Conservation (phyloP, 2,888 invertebrate species). For the Carabus problematicus region DNA sequence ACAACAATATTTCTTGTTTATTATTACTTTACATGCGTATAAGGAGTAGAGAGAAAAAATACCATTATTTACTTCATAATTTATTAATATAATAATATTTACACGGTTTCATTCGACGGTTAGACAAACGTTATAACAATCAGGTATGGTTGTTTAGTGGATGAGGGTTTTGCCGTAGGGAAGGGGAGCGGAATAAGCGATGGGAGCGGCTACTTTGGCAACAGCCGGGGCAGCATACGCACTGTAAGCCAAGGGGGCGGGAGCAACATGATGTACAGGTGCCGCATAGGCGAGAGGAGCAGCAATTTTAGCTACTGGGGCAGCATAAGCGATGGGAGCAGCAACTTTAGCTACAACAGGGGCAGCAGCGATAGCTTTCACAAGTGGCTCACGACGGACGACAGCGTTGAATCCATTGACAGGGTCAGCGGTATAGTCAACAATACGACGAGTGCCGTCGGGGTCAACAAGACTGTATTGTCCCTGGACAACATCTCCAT, state of each 20-base stretch:
- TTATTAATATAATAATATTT: slow-evolving; percentile 10
- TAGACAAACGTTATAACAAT: not conserved
- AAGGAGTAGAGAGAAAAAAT: not conserved
- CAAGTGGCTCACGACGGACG: slow-evolving; percentile 61
- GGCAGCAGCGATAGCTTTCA: slow-evolving; percentile 41
- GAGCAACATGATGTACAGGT: slow-evolving; percentile 48
- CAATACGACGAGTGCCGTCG: slow-evolving; percentile 64
- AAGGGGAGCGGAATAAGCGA: slow-evolving; percentile 40
- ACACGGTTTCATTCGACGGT: slow-evolving; percentile 10
- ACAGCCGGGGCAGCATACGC: slow-evolving; percentile 47
- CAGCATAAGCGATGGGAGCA: slow-evolving; percentile 38
- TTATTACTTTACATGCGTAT: too few relatives aligned
- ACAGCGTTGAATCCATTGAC: slow-evolving; percentile 67
- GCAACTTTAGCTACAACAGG: slow-evolving; percentile 42
- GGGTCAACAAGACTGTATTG: slow-evolving; percentile 64
- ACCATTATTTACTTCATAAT: slow-evolving; percentile 12
- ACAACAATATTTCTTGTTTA: too few relatives aligned
- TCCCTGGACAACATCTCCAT: slow-evolving; percentile 65
- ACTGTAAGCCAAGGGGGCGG: slow-evolving; percentile 44
- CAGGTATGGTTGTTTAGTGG: not conserved
- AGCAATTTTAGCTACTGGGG: slow-evolving; percentile 40
- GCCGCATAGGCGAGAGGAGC: slow-evolving; percentile 43
- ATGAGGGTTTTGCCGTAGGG: slow-evolving; percentile 25
- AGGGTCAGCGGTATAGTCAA: slow-evolving; percentile 66
- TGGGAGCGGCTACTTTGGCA: slow-evolving; percentile 38